Evolutionary conservation across 37 sponge, comb jelly and placozoan genomes (phyloP).

Genomic region (Chondrilla cf. caribensis): DNA sequence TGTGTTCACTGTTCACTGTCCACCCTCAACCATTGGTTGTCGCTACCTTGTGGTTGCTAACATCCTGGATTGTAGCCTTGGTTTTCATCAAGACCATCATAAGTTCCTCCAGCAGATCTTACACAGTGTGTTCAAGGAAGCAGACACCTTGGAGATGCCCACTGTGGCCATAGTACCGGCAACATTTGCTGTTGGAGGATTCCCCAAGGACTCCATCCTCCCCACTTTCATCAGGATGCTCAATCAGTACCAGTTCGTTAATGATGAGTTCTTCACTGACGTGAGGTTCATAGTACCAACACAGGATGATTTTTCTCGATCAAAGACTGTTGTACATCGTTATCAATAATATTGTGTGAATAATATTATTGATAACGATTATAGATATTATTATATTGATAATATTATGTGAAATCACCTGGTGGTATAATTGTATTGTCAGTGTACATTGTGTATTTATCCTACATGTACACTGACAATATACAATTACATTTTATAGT

Average conservation of each 20-base stretch:
- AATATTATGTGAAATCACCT: no score
- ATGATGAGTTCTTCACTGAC: constrained; percentile 16
- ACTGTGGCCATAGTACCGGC: constrained; percentile 5
- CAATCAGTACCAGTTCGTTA: constrained; percentile 1
- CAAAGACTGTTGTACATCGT: no score
- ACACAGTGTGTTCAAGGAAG: constrained; percentile 19
- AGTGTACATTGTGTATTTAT: no score
- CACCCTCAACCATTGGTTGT: neutral
- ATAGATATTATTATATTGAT: no score
- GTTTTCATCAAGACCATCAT: neutral
- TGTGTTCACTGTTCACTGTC: constrained; percentile 18
- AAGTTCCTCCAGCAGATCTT: constrained; percentile 24
- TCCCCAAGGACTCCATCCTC: neutral
- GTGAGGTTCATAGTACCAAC: neutral
- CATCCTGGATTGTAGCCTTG: constrained; percentile 16
- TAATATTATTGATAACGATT: no score
- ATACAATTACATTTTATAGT: no score
- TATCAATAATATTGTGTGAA: no score
- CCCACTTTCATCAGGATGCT: neutral
- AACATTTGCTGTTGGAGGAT: constrained; percentile 13
- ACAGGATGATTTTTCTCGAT: neutral
- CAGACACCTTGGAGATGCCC: constrained; percentile 28
- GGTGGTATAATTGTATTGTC: no score
- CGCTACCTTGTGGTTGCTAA: constrained; percentile 19
- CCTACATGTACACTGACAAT: no score